phyloP scores from a whole-genome alignment of 2,888 invertebrate species.

The Acholoe squamosa region DNA sequence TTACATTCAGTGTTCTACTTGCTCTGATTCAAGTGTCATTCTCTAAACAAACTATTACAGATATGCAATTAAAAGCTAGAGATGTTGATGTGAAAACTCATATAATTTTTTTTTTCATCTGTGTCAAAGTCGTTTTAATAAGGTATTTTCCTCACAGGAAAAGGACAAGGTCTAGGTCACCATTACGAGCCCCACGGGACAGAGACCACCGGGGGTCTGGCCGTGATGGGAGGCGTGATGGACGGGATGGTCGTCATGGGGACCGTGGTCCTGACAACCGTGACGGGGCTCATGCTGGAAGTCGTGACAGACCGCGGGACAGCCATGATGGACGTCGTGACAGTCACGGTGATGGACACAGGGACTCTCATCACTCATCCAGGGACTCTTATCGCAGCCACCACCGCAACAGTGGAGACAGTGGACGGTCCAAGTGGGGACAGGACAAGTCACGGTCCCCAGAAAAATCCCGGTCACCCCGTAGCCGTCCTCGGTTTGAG shows the following conservation, averaged over 20 bases:
- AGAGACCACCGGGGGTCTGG: not conserved
- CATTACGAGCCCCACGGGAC: not conserved
- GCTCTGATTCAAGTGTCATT: too few species aligned
- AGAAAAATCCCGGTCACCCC: not conserved
- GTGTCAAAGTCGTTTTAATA: not conserved
- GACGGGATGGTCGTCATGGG: not conserved
- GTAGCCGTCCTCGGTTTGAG: not conserved
- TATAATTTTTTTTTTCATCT: not conserved
- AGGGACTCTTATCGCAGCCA: not conserved
- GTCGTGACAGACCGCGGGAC: not conserved
- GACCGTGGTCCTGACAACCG: not conserved
- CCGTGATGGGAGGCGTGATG: not conserved
- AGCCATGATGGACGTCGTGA: not conserved
- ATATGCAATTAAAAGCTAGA: too few species aligned
- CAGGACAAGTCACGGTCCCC: conserved; percentile 38
- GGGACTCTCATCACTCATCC: not conserved
- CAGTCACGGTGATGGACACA: not conserved
- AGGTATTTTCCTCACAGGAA: not conserved
- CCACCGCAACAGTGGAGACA: conserved; percentile 18
- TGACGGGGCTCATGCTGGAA: not conserved
- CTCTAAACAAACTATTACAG: too few species aligned
- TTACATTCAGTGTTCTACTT: too few species aligned
- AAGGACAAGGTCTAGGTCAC: not conserved
- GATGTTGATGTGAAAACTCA: too few species aligned
- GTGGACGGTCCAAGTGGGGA: not conserved